Evolutionary conservation across 1,140 invertebrate genomes (phyloP), one percentile per base, ranked within the genome.

Genomic region (Bradynema listronoti): DNA sequence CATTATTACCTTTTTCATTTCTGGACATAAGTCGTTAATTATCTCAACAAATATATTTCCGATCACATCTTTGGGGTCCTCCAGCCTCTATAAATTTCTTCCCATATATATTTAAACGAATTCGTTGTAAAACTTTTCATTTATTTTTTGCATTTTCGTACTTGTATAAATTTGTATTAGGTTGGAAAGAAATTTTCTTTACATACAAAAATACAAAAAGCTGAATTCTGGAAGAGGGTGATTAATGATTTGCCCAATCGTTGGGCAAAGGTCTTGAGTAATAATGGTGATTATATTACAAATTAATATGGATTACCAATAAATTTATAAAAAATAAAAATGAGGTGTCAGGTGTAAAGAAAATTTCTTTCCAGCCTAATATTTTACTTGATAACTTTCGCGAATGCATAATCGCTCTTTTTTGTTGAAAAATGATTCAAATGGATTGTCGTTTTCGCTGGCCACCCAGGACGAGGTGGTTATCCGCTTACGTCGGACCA

Each of bases 391-490:
- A 63, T 73, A 73, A 0, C 75, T 78, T 51, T 78, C 73, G 24
- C 73, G 49, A 9, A 76, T 50, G 33, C 70, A 71, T 16, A 66
- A 59, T 7, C 73, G 55, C 34, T 76, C 73, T 49, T 78, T 78
- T 53, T 76, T 76, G 1, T 63, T 68, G 16, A 76, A 67, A 36
- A 43, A 51, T 0, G 49, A 25, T 47, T 61, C 76, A 47, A 76
- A 76, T 5, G 73, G 73, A 63, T 76, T 76, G 6, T 73, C 77
- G 42, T 72, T 73, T 41, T 76, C 73, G 52, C 68, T 78, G 7
- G 70, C 72, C 19, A 76, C 54, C 73, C 77, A 76, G 9, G 65
- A 69, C 2, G 66, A 59, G 14, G 67, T 70, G 3, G 64, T 69
- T 11, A 72, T 72, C 36, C 65, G 41, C 27, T 58, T 62, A n/a